Percentiles rank a stretch among this genome's conserved stretches.
phyloP scores from a whole-genome alignment of 53 echinoderm and acorn worm species.

The Actinopyga echinites region DNA sequence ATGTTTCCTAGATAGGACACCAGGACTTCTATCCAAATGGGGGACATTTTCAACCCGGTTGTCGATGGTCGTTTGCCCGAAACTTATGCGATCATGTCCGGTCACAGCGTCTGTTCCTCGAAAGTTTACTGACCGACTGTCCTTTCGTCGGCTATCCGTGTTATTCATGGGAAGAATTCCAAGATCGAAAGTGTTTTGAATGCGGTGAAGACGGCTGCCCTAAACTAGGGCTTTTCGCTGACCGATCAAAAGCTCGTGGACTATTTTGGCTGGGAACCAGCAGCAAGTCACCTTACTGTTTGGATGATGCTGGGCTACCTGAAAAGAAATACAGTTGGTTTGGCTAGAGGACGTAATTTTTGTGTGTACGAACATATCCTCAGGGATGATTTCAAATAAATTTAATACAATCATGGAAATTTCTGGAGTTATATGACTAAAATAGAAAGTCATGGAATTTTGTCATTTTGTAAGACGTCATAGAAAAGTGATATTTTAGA shows the following conservation, averaged over 20 bases:
- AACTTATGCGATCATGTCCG: background rate
- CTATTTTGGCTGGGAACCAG: background rate
- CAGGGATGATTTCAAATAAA: too few species aligned
- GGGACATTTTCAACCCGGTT: background rate
- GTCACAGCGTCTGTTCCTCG: background rate
- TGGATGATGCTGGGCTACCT: background rate
- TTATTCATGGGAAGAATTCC: background rate
- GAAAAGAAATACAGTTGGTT: too few species aligned
- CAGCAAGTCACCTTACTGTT: background rate
- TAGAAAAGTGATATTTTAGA: too few species aligned
- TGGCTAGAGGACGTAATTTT: too few species aligned
- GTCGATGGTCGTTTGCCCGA: background rate
- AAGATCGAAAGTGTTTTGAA: background rate
- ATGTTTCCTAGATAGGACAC: background rate
- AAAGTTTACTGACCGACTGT: background rate
- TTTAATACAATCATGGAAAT: too few species aligned
- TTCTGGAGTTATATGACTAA: too few species aligned
- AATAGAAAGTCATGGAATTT: too few species aligned
- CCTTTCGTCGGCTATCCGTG: background rate
- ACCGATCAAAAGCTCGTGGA: background rate
- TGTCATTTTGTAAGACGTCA: too few species aligned
- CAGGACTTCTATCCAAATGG: constrained; percentile 8
- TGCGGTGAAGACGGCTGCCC: background rate
- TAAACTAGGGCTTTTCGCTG: background rate
- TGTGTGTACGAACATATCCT: too few species aligned